phyloP scores from a whole-genome alignment of 1,140 invertebrate species.

The Aleiodes sp. region DNA sequence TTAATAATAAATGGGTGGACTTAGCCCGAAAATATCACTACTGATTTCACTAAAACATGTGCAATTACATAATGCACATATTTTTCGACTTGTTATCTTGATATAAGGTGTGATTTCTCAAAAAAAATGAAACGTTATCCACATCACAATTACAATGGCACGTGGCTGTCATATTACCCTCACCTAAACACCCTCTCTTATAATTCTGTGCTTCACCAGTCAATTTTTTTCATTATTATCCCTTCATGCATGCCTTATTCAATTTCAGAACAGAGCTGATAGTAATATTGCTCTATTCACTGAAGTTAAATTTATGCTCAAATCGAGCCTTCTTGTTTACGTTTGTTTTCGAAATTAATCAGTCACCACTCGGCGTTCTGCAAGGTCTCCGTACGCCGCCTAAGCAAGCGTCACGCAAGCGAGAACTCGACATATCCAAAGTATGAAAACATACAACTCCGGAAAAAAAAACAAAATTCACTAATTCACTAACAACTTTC shows the following conservation, averaged over 20 bases:
- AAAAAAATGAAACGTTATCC: not conserved
- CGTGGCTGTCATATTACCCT: slow-evolving; percentile 4
- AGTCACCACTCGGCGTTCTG: slow-evolving; percentile 50
- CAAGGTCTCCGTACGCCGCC: slow-evolving; percentile 26
- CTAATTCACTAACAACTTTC: not conserved
- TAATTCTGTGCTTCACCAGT: not conserved
- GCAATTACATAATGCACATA: not conserved
- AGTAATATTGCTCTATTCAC: not conserved
- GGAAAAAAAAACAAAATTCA: not conserved
- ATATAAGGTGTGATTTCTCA: not conserved
- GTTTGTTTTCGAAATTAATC: slow-evolving; percentile 26
- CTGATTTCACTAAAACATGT: not conserved
- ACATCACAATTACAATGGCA: not conserved
- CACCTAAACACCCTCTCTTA: not conserved
- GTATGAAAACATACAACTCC: not conserved
- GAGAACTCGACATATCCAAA: slow-evolving; percentile 6
- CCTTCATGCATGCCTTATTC: not conserved
- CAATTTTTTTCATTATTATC: not conserved
- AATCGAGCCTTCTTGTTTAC: not conserved
- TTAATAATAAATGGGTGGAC: not conserved
- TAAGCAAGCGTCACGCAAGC: slow-evolving; percentile 32
- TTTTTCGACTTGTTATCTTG: not conserved
- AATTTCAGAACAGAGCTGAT: too few species aligned
- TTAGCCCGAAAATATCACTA: slow-evolving; percentile 3
- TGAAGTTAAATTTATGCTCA: too few species aligned